phyloP scores from a whole-genome alignment of 2,797 vertebrate genomes.

The Arctocebus calabarensis region DNA sequence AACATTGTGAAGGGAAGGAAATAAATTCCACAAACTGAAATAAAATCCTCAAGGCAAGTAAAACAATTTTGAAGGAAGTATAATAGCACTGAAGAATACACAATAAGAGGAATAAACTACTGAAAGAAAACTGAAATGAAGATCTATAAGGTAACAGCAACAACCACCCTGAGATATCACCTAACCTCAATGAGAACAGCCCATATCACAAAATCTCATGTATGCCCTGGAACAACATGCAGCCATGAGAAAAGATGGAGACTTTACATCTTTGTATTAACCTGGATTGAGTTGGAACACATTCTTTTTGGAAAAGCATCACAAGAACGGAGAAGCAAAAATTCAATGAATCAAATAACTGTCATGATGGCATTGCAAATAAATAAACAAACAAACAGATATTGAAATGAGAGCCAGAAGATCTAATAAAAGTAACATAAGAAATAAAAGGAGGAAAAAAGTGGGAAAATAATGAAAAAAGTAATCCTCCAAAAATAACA shows the following conservation, averaged over 20 bases:
- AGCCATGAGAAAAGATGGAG: too few relatives aligned
- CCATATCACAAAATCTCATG: too few relatives aligned
- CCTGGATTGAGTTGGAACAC: too few relatives aligned
- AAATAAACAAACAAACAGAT: background rate
- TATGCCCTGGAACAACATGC: too few relatives aligned
- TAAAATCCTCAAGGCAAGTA: background rate
- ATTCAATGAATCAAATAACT: constrained; percentile 1
- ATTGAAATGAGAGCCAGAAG: background rate
- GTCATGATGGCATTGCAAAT: background rate
- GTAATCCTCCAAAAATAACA: constrained; percentile 37
- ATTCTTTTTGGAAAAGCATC: too few relatives aligned
- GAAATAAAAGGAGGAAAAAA: background rate
- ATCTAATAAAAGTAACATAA: background rate
- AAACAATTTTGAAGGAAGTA: background rate
- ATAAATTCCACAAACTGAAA: constrained; percentile 41
- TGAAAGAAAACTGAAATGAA: background rate
- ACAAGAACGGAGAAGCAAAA: too few relatives aligned
- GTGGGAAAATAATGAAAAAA: background rate
- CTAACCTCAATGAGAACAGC: too few relatives aligned
- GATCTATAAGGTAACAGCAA: background rate
- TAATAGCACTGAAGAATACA: background rate
- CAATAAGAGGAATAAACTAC: background rate
- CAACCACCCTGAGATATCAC: background rate
- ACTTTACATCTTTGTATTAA: too few relatives aligned
- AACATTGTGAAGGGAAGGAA: background rate